Evolutionary conservation across 2,113 vertebrate genomes (phyloP).

Genomic region (Anseranas semipalmata): DNA sequence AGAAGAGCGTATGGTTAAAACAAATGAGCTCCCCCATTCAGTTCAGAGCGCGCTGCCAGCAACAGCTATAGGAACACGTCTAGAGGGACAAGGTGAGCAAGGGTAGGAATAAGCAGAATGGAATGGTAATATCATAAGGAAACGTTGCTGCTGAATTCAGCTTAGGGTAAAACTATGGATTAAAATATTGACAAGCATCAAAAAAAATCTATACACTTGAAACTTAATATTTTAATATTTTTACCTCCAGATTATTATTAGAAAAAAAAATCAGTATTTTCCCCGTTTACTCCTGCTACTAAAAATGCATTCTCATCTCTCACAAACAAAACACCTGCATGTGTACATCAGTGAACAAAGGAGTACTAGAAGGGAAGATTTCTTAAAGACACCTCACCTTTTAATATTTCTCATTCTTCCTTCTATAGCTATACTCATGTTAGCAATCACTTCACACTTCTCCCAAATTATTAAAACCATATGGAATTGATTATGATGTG

Average conservation of each 20-base stretch:
- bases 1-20: neutral
- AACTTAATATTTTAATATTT: neutral
- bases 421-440: neutral
- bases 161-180: neutral
- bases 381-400: neutral
- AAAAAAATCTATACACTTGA: neutral
- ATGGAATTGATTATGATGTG: neutral
- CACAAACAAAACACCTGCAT: neutral
- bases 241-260: neutral
- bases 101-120: neutral
- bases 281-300: neutral
- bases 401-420: neutral
- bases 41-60: neutral
- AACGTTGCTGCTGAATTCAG: neutral
- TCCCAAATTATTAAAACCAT: too few species aligned
- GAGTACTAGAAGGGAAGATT: neutral
- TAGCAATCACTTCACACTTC: too few species aligned
- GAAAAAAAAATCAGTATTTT: neutral
- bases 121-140: neutral
- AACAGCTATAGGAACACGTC: neutral
- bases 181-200: neutral
- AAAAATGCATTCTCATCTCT: neutral
- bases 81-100: neutral
- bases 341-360: neutral
- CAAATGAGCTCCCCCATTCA: conserved; percentile 5